phyloP scores from a whole-genome alignment of 2,797 vertebrate genomes.

The Eurystomus glaucurus region DNA sequence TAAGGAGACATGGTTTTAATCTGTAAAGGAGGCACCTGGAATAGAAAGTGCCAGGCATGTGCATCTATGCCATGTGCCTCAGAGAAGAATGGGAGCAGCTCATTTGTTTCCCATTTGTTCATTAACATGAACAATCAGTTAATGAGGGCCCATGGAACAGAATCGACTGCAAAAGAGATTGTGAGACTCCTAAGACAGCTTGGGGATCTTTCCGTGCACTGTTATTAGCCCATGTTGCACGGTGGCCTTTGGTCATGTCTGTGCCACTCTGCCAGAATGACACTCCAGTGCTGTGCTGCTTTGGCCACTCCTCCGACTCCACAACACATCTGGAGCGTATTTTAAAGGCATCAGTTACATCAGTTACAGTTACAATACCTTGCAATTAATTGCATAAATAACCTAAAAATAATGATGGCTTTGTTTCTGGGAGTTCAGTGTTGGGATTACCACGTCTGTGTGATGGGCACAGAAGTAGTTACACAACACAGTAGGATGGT shows the following conservation, averaged over 20 bases:
- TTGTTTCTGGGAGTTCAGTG: not conserved
- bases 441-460: rapidly evolving
- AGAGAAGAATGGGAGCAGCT: not conserved
- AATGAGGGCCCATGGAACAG: not conserved
- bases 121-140: not conserved
- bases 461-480: not conserved
- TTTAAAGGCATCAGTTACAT: not conserved
- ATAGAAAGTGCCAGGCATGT: not conserved
- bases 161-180: not conserved
- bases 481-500: not conserved
- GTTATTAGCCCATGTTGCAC: not conserved
- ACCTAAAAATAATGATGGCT: not conserved
- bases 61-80: rapidly evolving
- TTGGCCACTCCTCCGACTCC: not conserved
- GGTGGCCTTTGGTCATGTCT: not conserved
- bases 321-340: not conserved
- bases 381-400: rapidly evolving
- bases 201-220: not conserved
- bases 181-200: not conserved
- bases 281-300: not conserved
- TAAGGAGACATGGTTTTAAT: not conserved
- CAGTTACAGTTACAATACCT: not conserved
- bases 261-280: not conserved
- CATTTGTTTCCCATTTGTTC: too few species aligned
- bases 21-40: not conserved